Evolutionary conservation across 2,113 vertebrate species (phyloP).

Genomic region (Trogon melanurus): DNA sequence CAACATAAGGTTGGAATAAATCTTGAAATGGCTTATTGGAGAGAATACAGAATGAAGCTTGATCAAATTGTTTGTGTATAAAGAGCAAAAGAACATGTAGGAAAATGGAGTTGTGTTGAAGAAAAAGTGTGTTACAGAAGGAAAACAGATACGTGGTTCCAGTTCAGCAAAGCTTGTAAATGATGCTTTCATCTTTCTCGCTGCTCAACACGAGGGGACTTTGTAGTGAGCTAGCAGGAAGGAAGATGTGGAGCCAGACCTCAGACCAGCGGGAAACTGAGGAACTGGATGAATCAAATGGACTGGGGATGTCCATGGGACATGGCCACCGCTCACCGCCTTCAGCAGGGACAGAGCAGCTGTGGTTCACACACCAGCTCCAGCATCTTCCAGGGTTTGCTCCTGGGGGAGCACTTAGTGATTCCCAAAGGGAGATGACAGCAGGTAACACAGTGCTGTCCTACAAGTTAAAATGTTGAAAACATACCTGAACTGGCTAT

Average conservation of each 20-base stretch:
- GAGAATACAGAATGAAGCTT: background rate
- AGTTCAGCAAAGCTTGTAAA: conserved; percentile 27
- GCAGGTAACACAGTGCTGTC: background rate
- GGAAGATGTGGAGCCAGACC: background rate
- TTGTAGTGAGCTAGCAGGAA: background rate
- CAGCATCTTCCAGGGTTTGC: background rate
- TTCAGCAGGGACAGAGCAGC: background rate
- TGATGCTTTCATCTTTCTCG: background rate
- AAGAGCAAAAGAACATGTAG: background rate
- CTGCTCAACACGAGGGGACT: background rate
- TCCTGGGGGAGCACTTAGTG: background rate
- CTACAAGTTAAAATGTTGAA: background rate
- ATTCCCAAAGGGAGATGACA: background rate
- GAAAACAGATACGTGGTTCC: conserved; percentile 32
- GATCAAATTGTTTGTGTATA: background rate
- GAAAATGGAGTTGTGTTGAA: conserved; percentile 1
- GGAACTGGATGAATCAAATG: background rate
- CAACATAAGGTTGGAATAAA: conserved; percentile 32
- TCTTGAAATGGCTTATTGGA: background rate
- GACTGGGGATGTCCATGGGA: background rate
- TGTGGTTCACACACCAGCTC: background rate
- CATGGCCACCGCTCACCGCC: accelerated
- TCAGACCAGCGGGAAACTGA: background rate
- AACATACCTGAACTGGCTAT: background rate
- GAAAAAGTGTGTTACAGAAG: background rate